Percentiles rank a stretch among this genome's conserved stretches.
Conservation (phyloP, 2,797 vertebrate species). For the Antennarius maculatus region DNA sequence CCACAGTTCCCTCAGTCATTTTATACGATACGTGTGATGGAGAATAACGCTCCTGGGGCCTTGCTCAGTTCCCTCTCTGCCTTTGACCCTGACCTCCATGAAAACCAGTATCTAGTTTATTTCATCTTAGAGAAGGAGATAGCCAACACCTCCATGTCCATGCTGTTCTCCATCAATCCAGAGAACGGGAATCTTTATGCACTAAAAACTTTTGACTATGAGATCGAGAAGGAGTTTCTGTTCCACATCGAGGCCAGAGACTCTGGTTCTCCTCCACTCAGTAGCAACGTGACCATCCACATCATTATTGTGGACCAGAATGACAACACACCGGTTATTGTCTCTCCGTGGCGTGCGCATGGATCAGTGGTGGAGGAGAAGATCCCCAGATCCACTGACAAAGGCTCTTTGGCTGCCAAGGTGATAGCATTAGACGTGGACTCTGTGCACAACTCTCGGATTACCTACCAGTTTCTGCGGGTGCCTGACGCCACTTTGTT, state of each 20-base stretch:
- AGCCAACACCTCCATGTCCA: constrained; percentile 70
- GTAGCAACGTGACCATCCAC: constrained; percentile 70
- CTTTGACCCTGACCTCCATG: constrained; percentile 74
- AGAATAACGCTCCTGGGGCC: constrained; percentile 76
- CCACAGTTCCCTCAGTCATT: constrained; percentile 73
- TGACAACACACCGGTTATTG: constrained; percentile 70
- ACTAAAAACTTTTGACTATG: constrained; percentile 73
- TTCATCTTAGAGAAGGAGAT: constrained; percentile 73
- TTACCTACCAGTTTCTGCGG: constrained; percentile 75
- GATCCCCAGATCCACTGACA: constrained; percentile 65
- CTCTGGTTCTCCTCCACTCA: constrained; percentile 73
- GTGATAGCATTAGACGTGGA: constrained; percentile 73
- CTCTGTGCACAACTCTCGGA: constrained; percentile 75
- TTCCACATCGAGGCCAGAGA: constrained; percentile 76
- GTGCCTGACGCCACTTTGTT: constrained; percentile 74
- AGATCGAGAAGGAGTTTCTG: constrained; percentile 69
- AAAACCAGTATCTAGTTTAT: constrained; percentile 76
- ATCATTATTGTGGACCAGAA: constrained; percentile 72
- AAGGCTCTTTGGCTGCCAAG: constrained; percentile 70
- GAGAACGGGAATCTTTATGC: constrained; percentile 74
- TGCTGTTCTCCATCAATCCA: constrained; percentile 74
- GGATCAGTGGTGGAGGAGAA: constrained; percentile 58
- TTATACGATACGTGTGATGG: constrained; percentile 72
- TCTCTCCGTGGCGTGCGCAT: constrained; percentile 67
- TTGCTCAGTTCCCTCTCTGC: constrained; percentile 68